Evolutionary conservation across 2,797 vertebrate genomes (phyloP).

Genomic region (Bryconaethiops microstoma): DNA sequence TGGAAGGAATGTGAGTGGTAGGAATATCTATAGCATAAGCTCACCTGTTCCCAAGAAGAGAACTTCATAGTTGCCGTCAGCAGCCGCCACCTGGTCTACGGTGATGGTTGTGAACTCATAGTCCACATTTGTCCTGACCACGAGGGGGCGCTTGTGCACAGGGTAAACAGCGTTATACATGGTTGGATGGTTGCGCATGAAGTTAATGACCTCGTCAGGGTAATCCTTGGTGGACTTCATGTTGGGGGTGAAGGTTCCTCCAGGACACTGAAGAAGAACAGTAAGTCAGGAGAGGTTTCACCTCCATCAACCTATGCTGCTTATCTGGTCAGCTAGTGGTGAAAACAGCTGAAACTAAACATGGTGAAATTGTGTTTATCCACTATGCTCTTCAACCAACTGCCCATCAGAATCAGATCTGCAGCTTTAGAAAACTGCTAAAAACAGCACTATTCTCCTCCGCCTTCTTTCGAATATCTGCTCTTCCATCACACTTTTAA

Average conservation of each 20-base stretch:
- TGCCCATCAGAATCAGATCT: too few species aligned
- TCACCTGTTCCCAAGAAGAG: slow-evolving; percentile 98
- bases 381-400: too few species aligned
- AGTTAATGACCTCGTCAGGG: slow-evolving; percentile 85
- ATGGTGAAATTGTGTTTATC: too few species aligned
- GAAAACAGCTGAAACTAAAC: too few species aligned
- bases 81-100: slow-evolving; percentile 97
- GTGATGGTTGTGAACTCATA: slow-evolving; percentile 96
- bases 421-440: too few species aligned
- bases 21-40: slow-evolving; percentile 39
- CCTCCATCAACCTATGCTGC: too few species aligned
- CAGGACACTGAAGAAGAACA: slow-evolving; percentile 79
- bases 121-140: slow-evolving; percentile 92
- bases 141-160: slow-evolving; percentile 93
- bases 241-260: slow-evolving; percentile 82
- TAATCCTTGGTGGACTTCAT: slow-evolving; percentile 86
- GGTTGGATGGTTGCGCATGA: slow-evolving; percentile 91
- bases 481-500: too few species aligned
- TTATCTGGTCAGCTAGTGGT: too few species aligned
- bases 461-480: too few species aligned
- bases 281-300: too few species aligned
- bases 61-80: slow-evolving; percentile 97
- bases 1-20: not conserved
- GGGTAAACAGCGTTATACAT: slow-evolving; percentile 97
- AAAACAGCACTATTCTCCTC: too few species aligned